Conservation (phyloP, 2,797 vertebrate species). For the Dromococcyx pavoninus region DNA sequence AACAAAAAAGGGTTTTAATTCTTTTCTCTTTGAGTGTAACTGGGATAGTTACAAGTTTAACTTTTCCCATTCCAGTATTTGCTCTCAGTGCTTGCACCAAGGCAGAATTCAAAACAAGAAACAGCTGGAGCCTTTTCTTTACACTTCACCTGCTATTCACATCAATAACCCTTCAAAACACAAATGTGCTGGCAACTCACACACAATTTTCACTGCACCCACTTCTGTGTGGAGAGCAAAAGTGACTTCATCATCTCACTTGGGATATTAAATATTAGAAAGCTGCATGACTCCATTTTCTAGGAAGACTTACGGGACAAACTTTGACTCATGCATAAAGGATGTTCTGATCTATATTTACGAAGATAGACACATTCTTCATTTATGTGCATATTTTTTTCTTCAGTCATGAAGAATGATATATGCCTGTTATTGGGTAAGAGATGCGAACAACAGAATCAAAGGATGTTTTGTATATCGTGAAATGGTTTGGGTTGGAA, state of each 20-base stretch:
- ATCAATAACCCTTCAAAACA: conserved; percentile 63
- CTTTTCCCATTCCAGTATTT: conserved; percentile 50
- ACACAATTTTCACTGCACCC: conserved; percentile 48
- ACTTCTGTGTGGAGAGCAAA: conserved; percentile 44
- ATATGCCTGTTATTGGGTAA: not conserved
- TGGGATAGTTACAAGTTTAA: conserved; percentile 48
- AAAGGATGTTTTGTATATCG: not conserved
- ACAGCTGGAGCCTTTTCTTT: conserved; percentile 62
- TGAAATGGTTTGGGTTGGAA: no score
- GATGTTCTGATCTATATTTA: not conserved
- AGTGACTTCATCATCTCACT: conserved; percentile 37
- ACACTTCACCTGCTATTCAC: conserved; percentile 61
- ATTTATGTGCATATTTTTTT: not conserved
- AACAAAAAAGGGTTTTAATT: conserved; percentile 32
- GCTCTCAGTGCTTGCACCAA: conserved; percentile 31
- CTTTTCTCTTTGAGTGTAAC: conserved; percentile 39
- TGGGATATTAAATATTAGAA: conserved; percentile 31
- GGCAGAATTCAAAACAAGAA: conserved; percentile 51
- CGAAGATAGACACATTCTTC: not conserved
- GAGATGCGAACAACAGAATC: not conserved
- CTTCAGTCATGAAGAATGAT: not conserved
- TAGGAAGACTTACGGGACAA: not conserved
- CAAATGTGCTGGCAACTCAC: conserved; percentile 26
- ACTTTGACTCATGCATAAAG: not conserved
- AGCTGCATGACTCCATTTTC: not conserved